Base-by-base conservation (phyloP, 2,888 invertebrate genomes). In the Hypolimnas misippus region DNA sequence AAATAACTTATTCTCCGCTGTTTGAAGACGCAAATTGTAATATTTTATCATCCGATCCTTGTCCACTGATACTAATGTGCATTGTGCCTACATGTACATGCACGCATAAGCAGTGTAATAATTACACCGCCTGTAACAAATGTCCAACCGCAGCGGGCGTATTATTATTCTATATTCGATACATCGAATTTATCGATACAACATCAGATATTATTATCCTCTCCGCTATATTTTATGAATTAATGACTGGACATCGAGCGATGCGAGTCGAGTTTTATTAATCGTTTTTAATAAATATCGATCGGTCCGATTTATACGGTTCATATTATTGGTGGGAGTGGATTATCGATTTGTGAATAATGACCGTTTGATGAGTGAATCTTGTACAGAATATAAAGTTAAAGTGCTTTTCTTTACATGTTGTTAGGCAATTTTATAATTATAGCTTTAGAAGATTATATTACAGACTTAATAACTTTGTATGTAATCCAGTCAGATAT, bases 261-360 rank as follows among this genome's bases (percentile, higher is more conserved):
- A 29, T 29, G 25, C 49, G 49, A 29, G 49, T 29, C 49, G 49
- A 49, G 25, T 49, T 49, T 49, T 49, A 49, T 29, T 29, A 49
- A 49, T 49, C 29, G 49, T 49, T 49, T 25, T 49, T 29, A n/a
- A 49, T 49, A 25, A 49, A 49, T 49, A 49, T 49, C 21, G 29
- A 49, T 49, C 5, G 49, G 14, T 49, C 29, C 49, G 49, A 49
- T 49, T 49, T 49, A 49, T 16, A 29, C 49, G 49, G 7, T 25
- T 7, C n/a, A 29, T 12, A 19, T 7, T n/a, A 49, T 46, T 29
- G 25, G 2, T 19, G 14, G n/a, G n/a, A 29, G 49, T 5, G 44
- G 21, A 46, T 46, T 46, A 10, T 21, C 21, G 19, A 46, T 46
- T 46, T 46, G 44, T 46, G 5, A 12, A 46, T 46, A 46, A 46